phyloP scores from a whole-genome alignment of 2,797 vertebrate species.

The Alca torda region DNA sequence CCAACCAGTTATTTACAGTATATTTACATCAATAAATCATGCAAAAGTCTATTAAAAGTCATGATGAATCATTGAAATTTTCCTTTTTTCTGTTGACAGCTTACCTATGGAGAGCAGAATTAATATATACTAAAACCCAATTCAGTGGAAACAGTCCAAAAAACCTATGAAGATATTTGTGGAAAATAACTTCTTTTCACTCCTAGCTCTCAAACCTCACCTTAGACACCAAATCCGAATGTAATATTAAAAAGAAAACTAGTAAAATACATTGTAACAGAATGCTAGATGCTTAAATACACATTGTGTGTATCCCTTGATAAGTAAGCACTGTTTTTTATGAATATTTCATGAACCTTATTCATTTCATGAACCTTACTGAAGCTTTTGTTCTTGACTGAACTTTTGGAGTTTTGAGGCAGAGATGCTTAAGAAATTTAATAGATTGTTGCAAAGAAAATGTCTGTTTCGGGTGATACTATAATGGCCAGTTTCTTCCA shows the following conservation, averaged over 20 bases:
- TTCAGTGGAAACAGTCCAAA: neutral
- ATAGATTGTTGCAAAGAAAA: neutral
- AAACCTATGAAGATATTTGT: neutral
- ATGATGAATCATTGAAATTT: neutral
- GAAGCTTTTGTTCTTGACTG: neutral
- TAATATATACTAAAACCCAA: neutral
- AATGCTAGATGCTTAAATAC: neutral
- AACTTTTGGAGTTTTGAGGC: neutral
- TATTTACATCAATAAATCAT: conserved; percentile 81
- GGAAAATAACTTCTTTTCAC: neutral
- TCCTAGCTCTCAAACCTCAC: neutral
- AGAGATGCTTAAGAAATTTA: neutral
- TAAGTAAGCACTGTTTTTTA: neutral
- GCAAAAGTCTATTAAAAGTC: conserved; percentile 31
- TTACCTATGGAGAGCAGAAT: neutral
- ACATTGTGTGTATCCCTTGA: neutral
- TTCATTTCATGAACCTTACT: neutral
- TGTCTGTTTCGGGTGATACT: neutral
- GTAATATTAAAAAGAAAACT: neutral
- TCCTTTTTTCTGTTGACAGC: neutral
- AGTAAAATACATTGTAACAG: neutral
- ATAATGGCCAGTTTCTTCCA: neutral
- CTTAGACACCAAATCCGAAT: neutral
- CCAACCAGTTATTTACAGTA: conserved; percentile 67
- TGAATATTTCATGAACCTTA: too few relatives aligned